Evolutionary conservation across 2,113 vertebrate genomes (phyloP).

Genomic region (Nannobrachium achirus): DNA sequence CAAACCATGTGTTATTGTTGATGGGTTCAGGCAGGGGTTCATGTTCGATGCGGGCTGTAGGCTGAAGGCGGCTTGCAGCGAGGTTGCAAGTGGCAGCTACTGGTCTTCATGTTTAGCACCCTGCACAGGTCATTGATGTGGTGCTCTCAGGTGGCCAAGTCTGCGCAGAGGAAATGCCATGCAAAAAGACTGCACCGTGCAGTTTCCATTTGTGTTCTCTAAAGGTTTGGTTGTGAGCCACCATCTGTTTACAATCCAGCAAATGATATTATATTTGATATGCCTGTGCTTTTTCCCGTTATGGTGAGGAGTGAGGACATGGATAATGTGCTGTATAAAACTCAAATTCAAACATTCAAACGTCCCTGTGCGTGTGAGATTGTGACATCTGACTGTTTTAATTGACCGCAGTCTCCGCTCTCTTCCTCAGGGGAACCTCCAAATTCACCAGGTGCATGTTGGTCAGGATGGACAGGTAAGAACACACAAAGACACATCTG

Average conservation of each 20-base stretch:
- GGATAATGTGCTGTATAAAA: neutral
- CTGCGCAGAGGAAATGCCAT: neutral
- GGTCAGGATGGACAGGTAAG: conserved; percentile 98
- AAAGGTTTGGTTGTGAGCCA: no score
- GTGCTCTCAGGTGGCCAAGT: neutral
- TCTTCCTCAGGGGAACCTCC: conserved; percentile 90
- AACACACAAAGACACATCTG: neutral
- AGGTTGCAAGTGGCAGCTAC: neutral
- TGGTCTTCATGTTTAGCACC: neutral
- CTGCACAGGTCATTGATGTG: no score
- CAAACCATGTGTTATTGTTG: neutral
- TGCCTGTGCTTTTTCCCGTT: neutral
- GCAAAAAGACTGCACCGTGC: neutral
- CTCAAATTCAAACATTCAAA: neutral
- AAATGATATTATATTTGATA: neutral
- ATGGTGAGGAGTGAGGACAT: neutral
- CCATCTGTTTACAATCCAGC: no score
- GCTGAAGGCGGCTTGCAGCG: neutral
- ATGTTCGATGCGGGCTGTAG: neutral
- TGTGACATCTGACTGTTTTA: neutral
- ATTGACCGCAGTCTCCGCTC: conserved; percentile 27
- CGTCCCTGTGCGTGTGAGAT: conserved; percentile 12
- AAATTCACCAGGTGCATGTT: conserved; percentile 96
- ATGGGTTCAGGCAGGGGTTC: neutral
- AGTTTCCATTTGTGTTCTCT: neutral